A percentile compares a stretch with the other conserved stretches of the same genome.
Conservation (phyloP, 2,113 vertebrate genomes). For the Hippocampus guttulatus region DNA sequence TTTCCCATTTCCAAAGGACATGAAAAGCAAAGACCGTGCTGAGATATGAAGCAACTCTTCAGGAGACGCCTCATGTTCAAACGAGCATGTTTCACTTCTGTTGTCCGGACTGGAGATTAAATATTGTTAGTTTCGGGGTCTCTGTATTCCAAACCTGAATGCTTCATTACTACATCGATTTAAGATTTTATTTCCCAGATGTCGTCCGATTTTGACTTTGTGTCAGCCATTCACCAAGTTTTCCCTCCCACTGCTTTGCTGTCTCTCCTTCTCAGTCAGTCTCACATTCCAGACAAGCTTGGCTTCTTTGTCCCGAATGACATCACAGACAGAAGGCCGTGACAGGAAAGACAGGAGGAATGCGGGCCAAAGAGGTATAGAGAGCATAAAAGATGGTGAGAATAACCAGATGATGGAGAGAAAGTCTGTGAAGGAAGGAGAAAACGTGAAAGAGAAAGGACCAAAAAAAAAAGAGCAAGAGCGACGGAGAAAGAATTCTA, state of each 20-base stretch:
- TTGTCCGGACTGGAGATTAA: too few relatives aligned
- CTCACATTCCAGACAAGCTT: constrained; percentile 64
- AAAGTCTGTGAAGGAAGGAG: constrained; percentile 38
- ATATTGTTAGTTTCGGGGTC: too few relatives aligned
- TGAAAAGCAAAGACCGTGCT: background rate
- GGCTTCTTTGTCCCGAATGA: constrained; percentile 65
- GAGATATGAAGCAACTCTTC: background rate
- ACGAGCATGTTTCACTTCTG: background rate
- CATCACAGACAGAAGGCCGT: constrained; percentile 67
- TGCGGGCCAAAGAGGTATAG: constrained; percentile 42
- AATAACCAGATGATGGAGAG: constrained; percentile 45
- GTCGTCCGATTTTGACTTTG: constrained; percentile 19
- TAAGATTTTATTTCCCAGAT: constrained; percentile 34
- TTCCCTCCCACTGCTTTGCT: constrained; percentile 6
- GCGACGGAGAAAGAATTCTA: constrained; percentile 71
- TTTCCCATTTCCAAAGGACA: background rate
- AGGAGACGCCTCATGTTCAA: background rate
- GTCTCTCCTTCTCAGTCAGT: constrained; percentile 33
- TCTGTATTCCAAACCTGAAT: background rate
- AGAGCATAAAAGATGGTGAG: constrained; percentile 50
- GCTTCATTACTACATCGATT: background rate
- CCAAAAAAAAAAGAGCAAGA: constrained; percentile 13
- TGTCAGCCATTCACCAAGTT: background rate
- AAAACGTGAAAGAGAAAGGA: constrained; percentile 44
- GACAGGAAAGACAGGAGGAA: constrained; percentile 66